phyloP scores from a whole-genome alignment of 2,888 invertebrate species.

The Mythimna albipuncta region DNA sequence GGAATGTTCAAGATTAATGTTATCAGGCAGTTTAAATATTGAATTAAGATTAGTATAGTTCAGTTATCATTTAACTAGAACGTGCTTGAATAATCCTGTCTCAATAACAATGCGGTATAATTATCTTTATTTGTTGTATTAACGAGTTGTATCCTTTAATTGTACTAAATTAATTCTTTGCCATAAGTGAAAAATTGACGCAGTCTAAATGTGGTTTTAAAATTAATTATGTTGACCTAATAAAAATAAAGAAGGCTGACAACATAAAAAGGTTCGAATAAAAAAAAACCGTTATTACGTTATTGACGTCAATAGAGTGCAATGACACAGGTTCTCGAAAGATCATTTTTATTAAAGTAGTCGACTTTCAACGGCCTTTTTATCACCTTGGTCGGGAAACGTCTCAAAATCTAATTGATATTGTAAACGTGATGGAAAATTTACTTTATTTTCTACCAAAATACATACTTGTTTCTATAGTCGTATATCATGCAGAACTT shows the following conservation, averaged over 20 bases:
- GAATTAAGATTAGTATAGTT: constrained; percentile 11
- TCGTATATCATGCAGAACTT: too few relatives aligned
- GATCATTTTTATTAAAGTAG: background rate
- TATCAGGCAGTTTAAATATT: constrained; percentile 17
- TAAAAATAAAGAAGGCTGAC: background rate
- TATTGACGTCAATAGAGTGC: constrained; percentile 35
- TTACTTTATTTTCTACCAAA: too few relatives aligned
- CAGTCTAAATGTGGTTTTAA: background rate
- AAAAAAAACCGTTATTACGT: constrained; percentile 2
- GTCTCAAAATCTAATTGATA: background rate
- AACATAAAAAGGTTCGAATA: background rate
- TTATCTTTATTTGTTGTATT: constrained; percentile 5
- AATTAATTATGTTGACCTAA: background rate
- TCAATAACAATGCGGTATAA: constrained; percentile 18
- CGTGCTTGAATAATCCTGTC: constrained; percentile 4
- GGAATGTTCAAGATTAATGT: background rate
- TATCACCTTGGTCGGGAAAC: background rate
- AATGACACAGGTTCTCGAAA: constrained; percentile 20
- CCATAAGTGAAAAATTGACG: background rate
- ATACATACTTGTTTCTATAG: too few relatives aligned
- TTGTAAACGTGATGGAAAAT: background rate
- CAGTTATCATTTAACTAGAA: constrained; percentile 1
- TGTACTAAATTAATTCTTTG: background rate
- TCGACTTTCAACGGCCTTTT: background rate
- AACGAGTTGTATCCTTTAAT: background rate